Evolutionary conservation across 2,888 invertebrate species (phyloP).

Genomic region (Ferdinandea cuprea): DNA sequence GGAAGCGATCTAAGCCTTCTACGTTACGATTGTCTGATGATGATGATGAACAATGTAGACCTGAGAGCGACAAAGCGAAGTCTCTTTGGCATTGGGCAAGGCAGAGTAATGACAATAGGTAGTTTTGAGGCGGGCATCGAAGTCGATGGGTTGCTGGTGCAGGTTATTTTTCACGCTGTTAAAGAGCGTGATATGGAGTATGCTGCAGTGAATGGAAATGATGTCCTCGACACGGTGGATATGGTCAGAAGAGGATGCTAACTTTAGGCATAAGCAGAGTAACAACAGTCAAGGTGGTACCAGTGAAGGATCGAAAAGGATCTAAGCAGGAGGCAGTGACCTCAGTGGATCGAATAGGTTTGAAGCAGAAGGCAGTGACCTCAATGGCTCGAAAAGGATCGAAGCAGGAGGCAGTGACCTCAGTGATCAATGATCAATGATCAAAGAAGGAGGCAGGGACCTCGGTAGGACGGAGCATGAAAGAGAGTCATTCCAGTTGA

Average conservation of each 20-base stretch:
- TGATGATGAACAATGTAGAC: too few species aligned
- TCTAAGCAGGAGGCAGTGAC: too few species aligned
- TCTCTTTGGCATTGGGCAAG: background rate
- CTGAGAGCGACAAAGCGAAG: too few species aligned
- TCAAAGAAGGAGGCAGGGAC: background rate
- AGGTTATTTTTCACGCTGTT: constrained; percentile 1
- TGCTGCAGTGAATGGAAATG: background rate
- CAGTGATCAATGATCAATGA: background rate
- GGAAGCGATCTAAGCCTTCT: too few species aligned
- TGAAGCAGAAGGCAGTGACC: background rate
- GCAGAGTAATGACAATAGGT: too few species aligned
- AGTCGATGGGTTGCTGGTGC: background rate
- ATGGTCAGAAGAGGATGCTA: background rate
- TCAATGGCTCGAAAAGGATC: background rate
- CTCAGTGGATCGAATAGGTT: too few species aligned
- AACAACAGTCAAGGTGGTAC: background rate
- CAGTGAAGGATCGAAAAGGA: background rate
- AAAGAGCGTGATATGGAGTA: background rate
- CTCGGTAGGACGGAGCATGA: background rate
- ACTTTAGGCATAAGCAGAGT: background rate
- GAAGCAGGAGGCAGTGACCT: too few species aligned
- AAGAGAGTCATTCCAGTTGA: too few species aligned
- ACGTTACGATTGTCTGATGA: too few species aligned
- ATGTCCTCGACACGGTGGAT: background rate
- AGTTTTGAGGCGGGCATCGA: background rate